Evolutionary conservation across 2,888 invertebrate genomes (phyloP).

Genomic region (Thereva nobilitata): DNA sequence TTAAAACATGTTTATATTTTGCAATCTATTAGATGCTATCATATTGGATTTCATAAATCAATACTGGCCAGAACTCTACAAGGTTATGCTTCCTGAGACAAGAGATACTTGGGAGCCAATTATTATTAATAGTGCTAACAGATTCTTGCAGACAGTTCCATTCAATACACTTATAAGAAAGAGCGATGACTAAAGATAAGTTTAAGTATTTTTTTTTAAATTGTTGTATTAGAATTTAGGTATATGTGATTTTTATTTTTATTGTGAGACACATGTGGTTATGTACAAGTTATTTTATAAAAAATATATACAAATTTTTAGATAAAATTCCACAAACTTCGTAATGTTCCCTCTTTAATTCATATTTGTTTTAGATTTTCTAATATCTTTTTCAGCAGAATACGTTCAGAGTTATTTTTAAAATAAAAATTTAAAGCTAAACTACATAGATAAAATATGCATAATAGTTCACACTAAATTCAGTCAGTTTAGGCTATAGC

Average conservation of each 20-base stretch:
- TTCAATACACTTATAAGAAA: conserved; percentile 48
- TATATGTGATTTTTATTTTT: not conserved
- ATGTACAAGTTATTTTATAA: no score
- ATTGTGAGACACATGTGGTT: no score
- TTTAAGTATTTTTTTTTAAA: not conserved
- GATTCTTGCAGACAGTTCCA: conserved; percentile 53
- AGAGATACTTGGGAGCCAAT: conserved; percentile 53
- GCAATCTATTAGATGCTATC: conserved; percentile 48
- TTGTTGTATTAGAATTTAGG: conserved; percentile 9
- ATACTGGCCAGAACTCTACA: conserved; percentile 62
- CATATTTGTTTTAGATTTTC: no score
- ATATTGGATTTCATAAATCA: conserved; percentile 61
- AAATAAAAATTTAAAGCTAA: no score
- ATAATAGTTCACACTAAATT: no score
- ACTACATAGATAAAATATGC: no score
- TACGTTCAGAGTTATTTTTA: no score
- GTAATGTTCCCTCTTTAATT: no score
- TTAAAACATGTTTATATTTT: not conserved
- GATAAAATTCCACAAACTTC: no score
- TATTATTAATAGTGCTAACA: conserved; percentile 50
- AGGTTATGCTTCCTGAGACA: conserved; percentile 59
- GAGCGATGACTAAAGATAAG: conserved; percentile 4
- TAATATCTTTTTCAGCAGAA: no score
- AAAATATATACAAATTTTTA: no score
- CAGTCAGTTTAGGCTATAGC: no score